Conservation (phyloP, 2,888 invertebrate species). For the Encarsia formosa region DNA sequence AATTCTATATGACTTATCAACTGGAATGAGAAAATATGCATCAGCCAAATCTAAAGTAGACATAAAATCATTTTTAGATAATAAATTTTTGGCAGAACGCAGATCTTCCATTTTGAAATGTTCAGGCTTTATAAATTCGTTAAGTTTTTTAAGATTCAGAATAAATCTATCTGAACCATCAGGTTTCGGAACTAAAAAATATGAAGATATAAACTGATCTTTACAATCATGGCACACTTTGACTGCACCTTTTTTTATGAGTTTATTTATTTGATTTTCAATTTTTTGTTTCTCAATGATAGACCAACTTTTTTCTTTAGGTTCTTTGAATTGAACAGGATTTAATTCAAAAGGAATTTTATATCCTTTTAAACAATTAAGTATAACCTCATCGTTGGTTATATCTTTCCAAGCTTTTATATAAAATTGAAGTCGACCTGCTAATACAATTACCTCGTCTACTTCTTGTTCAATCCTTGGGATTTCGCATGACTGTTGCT, state of each 20-base stretch:
- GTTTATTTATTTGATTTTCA: background rate
- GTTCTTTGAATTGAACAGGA: background rate
- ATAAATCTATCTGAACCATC: background rate
- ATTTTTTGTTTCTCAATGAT: background rate
- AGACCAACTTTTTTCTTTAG: background rate
- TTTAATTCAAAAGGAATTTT: background rate
- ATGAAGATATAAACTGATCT: background rate
- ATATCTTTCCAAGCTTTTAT: background rate
- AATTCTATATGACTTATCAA: background rate
- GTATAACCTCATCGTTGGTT: background rate
- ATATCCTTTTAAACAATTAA: background rate
- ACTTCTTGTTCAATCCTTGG: background rate
- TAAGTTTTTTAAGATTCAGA: background rate
- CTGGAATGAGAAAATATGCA: background rate
- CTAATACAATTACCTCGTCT: slow-evolving; percentile 2
- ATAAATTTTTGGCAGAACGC: background rate
- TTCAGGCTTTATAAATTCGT: background rate
- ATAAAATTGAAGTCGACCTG: slow-evolving; percentile 1
- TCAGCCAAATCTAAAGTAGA: background rate
- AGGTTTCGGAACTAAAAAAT: background rate
- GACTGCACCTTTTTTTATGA: background rate
- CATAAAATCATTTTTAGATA: slow-evolving; percentile 1
- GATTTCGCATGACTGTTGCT: background rate
- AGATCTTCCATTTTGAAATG: background rate
- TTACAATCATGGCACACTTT: background rate